Base-by-base conservation (phyloP, 2,113 vertebrate species). In the Paratilapia polleni region DNA sequence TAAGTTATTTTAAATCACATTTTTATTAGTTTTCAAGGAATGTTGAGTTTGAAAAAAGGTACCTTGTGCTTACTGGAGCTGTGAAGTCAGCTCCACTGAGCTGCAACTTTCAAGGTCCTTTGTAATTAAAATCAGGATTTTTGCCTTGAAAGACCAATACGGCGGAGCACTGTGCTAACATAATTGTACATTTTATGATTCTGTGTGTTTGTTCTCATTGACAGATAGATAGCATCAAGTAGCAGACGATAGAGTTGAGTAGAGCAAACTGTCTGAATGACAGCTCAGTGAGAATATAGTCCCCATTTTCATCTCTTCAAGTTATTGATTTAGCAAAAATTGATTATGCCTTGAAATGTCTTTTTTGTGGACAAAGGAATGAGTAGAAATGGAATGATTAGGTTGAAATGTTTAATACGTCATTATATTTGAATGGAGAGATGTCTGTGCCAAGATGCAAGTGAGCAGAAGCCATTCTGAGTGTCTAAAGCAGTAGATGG, bases 251-350 rank as follows among this genome's bases (percentile, higher is more conserved):
- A 59, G 70, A 76, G 59, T 88, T 60, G 22, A 80, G 86, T 84
- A 76, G 70, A 63, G 83, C 20, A 82, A 84, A 81, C 86, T 63
- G 70, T 81, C 85, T 89, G 90, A 92, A 77, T 89, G 92, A 92
- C 83, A 88, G 78, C 89, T 81, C 77, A 77, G 75, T 87, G 82
- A 91, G 86, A 79, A 59, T 60, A 49, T 62, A 90, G 88, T 77
- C 87, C 82, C 79, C 63, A 31, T 36, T 74, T 83, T 88, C 80
- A 84, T 81, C 83, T 78, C 80, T 19, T 79, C 74, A 73, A 82
- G 87, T 83, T 92, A 96, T 92, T 90, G 94, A 95, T 93, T 92
- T 60, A 34, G 78, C 82, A 87, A n/a, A 85, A 94, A 92, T 89
- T 93, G 91, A 93, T 95, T 91, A 91, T 92, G 92, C 86, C 91